Evolutionary conservation across 1,140 invertebrate genomes (phyloP).

Genomic region (Maniola jurtina): DNA sequence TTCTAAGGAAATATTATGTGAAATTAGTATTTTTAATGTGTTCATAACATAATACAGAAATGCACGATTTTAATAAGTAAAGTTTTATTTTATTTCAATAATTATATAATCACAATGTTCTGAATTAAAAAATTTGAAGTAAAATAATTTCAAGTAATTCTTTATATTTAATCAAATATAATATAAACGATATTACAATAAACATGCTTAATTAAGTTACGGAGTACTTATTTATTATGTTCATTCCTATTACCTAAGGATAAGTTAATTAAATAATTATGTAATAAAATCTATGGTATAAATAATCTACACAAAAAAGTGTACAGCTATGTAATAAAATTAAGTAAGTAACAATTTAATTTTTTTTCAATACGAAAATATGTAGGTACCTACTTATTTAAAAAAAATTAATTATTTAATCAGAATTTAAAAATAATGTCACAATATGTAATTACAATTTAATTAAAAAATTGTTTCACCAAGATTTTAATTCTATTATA

Average conservation of each 20-base stretch:
- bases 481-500: no score
- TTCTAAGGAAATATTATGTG: neutral
- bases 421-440: no score
- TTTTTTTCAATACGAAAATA: no score
- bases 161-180: slow-evolving; percentile 5
- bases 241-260: slow-evolving; percentile 7
- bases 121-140: neutral
- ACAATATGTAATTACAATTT: no score
- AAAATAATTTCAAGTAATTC: slow-evolving; percentile 3
- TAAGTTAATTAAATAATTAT: slow-evolving; percentile 12
- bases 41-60: neutral
- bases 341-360: no score
- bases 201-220: neutral
- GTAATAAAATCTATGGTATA: neutral
- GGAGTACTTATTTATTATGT: neutral
- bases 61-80: neutral
- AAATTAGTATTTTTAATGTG: neutral
- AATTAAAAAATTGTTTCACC: no score
- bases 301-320: no score
- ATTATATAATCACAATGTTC: neutral
- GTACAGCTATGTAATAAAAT: no score
- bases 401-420: no score
- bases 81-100: neutral
- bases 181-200: slow-evolving; percentile 10
- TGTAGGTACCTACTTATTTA: no score